A percentile compares a stretch with the other conserved stretches of the same genome.
phyloP scores from a whole-genome alignment of 2,113 vertebrate genomes.

The Toxotes chatareus region DNA sequence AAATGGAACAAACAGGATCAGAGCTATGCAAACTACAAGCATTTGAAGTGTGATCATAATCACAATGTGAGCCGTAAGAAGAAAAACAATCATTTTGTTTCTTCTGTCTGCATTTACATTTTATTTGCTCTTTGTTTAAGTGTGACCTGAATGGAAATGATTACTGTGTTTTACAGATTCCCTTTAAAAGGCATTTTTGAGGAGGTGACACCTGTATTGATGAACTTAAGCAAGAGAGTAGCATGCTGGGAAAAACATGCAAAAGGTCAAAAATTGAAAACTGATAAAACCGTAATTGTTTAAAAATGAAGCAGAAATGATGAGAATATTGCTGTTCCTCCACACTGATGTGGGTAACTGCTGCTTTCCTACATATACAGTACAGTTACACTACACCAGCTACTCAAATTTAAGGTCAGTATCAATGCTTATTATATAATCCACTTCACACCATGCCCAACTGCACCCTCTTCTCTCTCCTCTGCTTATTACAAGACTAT shows the following conservation, averaged over 20 bases:
- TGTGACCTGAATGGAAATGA: neutral
- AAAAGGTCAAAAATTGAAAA: neutral
- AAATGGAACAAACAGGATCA: too few species aligned
- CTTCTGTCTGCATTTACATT: too few species aligned
- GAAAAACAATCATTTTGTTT: neutral
- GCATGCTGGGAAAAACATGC: neutral
- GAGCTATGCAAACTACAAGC: too few species aligned
- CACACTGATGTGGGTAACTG: too few species aligned
- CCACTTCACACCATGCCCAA: too few species aligned
- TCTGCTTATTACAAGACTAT: too few species aligned
- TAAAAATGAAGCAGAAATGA: neutral
- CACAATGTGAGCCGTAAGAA: too few species aligned
- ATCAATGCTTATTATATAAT: too few species aligned
- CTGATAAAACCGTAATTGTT: neutral
- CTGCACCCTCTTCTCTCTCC: too few species aligned
- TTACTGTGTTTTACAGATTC: neutral
- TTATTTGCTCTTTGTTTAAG: too few species aligned
- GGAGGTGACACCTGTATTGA: neutral
- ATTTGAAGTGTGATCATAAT: too few species aligned
- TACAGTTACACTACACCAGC: neutral
- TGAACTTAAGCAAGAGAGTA: neutral
- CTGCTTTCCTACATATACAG: neutral
- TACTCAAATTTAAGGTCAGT: too few species aligned
- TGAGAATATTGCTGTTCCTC: neutral
- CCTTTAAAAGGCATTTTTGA: neutral